Conservation (phyloP, 2,797 vertebrate species). For the Setipinna tenuifilis region DNA sequence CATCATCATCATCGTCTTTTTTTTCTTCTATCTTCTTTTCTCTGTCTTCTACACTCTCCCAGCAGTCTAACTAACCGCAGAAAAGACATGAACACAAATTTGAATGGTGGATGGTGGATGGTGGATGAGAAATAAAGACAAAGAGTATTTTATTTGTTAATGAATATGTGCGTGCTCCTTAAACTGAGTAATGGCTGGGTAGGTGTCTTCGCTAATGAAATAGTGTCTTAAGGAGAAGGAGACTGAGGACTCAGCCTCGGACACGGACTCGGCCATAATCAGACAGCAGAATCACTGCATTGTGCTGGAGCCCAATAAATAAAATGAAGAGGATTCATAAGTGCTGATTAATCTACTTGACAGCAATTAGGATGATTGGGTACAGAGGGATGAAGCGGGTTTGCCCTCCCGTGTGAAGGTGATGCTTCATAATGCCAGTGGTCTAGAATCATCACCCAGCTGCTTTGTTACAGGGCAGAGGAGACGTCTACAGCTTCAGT, state of each 20-base stretch:
- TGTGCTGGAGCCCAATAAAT: conserved; percentile 42
- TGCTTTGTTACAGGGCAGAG: background rate
- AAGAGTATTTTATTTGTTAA: conserved; percentile 47
- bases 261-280: conserved; percentile 32
- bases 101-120: background rate
- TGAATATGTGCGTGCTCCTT: conserved; percentile 44
- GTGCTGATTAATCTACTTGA: conserved; percentile 52
- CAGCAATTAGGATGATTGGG: conserved; percentile 48
- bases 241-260: conserved; percentile 36
- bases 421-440: background rate
- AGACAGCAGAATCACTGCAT: conserved; percentile 37
- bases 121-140: background rate
- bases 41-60: background rate
- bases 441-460: background rate
- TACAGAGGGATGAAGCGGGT: conserved; percentile 32
- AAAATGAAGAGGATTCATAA: conserved; percentile 49
- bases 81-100: background rate
- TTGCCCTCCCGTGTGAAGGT: background rate
- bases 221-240: conserved; percentile 44
- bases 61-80: background rate
- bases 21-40: background rate
- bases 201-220: conserved; percentile 49
- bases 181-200: conserved; percentile 49
- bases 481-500: no score
- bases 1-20: background rate